Conservation (phyloP, 2,888 invertebrate species). For the Scaptodrosophila latifasciaeformis region DNA sequence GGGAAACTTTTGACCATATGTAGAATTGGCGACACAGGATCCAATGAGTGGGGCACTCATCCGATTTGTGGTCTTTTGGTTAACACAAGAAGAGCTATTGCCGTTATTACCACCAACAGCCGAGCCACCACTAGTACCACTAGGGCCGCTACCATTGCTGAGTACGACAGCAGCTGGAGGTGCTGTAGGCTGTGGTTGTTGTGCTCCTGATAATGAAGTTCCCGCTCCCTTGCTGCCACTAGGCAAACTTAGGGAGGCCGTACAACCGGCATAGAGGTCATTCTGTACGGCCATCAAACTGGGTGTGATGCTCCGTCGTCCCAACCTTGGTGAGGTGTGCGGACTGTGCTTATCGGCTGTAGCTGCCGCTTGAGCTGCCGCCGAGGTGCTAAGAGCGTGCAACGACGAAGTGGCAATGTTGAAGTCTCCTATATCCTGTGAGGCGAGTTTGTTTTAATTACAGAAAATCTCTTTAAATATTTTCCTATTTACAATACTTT, state of each 20-base stretch:
- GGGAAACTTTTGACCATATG: constrained; percentile 53
- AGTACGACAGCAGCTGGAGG: constrained; percentile 63
- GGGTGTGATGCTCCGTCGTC: constrained; percentile 74
- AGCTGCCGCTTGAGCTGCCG: constrained; percentile 42
- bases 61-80: constrained; percentile 71
- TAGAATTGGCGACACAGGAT: constrained; percentile 51
- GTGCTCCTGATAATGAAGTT: constrained; percentile 26
- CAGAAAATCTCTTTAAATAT: background rate
- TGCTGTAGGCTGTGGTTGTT: constrained; percentile 65
- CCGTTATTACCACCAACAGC: constrained; percentile 13
- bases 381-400: constrained; percentile 76
- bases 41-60: constrained; percentile 74
- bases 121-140: constrained; percentile 21
- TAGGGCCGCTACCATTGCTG: constrained; percentile 53
- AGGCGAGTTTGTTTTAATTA: background rate
- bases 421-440: constrained; percentile 79
- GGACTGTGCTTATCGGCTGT: constrained; percentile 77
- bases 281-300: constrained; percentile 74
- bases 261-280: constrained; percentile 70
- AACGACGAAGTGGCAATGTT: constrained; percentile 81
- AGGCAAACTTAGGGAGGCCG: constrained; percentile 62
- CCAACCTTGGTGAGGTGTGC: constrained; percentile 78
- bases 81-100: constrained; percentile 23
- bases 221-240: constrained; percentile 44
- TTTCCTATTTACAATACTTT: background rate